Conservation (phyloP, 2,888 invertebrate genomes). For the Aphodius sticticus region DNA sequence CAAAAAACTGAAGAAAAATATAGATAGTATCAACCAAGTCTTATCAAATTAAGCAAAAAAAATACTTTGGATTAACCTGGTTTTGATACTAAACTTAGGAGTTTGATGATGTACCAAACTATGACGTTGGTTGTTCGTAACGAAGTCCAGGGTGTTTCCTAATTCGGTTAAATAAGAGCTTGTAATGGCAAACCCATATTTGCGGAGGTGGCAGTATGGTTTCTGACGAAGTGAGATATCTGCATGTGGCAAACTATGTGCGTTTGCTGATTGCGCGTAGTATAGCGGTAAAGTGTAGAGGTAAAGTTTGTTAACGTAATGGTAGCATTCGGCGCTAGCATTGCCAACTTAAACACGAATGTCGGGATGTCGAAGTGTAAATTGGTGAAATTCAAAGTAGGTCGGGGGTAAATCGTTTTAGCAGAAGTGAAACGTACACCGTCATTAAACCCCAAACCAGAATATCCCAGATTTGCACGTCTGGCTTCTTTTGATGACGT, state of each 20-base stretch:
- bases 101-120: too few species aligned
- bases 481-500: background rate
- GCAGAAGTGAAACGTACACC: background rate
- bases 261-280: background rate
- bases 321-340: background rate
- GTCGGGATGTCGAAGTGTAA: background rate
- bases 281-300: background rate
- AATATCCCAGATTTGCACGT: background rate
- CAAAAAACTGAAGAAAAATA: too few species aligned
- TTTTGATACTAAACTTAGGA: too few species aligned
- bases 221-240: background rate
- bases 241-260: background rate
- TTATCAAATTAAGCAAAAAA: too few species aligned
- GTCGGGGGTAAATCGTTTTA: background rate
- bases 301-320: background rate
- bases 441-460: background rate
- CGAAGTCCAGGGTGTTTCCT: too few species aligned
- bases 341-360: background rate
- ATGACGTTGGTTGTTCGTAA: too few species aligned
- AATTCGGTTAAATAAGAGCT: too few species aligned
- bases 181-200: too few species aligned
- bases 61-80: too few species aligned
- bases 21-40: too few species aligned
- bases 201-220: background rate
- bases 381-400: background rate